Percentiles rank a stretch among this genome's conserved stretches.
Conservation (phyloP, 2,797 vertebrate genomes). For the Eospalax fontanierii region DNA sequence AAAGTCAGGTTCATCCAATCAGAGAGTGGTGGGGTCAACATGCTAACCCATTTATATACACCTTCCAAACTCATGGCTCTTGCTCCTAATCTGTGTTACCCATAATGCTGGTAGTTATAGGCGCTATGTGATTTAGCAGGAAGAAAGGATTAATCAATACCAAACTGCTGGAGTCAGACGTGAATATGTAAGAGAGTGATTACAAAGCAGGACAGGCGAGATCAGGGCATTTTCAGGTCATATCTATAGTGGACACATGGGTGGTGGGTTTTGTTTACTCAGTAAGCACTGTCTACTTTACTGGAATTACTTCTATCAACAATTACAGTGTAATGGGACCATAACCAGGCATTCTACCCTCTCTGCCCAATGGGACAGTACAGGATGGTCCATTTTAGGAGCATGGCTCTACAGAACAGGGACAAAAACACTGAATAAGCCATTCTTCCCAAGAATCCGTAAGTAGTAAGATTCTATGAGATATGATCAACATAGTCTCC, state of each 20-base stretch:
- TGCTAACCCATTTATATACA: background rate
- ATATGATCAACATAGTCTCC: background rate
- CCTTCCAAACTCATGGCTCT: slow-evolving; percentile 2
- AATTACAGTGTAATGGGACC: background rate
- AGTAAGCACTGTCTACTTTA: background rate
- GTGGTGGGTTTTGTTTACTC: rapidly evolving
- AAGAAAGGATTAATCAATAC: background rate
- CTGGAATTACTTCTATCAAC: background rate
- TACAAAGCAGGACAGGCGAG: background rate
- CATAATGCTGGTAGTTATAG: background rate
- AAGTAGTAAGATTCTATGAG: background rate
- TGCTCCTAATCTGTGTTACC: background rate
- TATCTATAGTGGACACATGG: background rate
- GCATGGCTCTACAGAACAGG: background rate
- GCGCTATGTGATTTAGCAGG: background rate
- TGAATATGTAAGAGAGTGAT: background rate
- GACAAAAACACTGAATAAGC: background rate
- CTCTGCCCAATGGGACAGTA: background rate
- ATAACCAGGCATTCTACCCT: background rate
- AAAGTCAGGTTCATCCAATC: background rate
- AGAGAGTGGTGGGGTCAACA: background rate
- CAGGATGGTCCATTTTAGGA: background rate
- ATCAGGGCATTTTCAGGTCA: background rate
- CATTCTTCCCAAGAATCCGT: background rate
- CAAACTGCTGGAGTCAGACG: background rate